Evolutionary conservation across 2,797 vertebrate species (phyloP).

Genomic region (Anabas testudineus): DNA sequence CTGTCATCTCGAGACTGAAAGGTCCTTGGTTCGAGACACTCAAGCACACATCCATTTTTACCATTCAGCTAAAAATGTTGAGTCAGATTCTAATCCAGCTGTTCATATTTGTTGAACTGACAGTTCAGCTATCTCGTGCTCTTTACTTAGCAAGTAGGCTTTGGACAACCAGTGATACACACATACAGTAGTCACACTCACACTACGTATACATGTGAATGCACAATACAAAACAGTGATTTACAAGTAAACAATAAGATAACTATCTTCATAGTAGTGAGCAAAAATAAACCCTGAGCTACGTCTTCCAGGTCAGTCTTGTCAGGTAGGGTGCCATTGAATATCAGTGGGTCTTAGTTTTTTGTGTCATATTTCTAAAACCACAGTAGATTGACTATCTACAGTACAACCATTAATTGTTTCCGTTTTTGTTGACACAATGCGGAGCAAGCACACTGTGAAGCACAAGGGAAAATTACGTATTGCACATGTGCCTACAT

Average conservation of each 20-base stretch:
- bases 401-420: too few relatives aligned
- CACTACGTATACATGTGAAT: too few relatives aligned
- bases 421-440: too few relatives aligned
- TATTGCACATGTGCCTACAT: not conserved
- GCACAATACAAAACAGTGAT: too few relatives aligned
- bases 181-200: not conserved
- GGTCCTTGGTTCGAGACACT: slow-evolving; percentile 27
- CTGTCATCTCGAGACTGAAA: slow-evolving; percentile 44
- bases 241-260: not conserved
- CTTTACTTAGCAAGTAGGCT: not conserved
- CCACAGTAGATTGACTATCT: too few relatives aligned
- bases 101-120: not conserved
- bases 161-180: not conserved
- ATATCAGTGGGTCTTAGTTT: not conserved
- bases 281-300: not conserved
- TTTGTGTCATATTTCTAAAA: not conserved
- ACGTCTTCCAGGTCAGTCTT: not conserved
- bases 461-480: not conserved
- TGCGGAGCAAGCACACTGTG: not conserved
- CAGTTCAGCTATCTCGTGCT: not conserved
- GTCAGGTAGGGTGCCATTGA: too few relatives aligned
- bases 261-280: not conserved
- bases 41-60: not conserved
- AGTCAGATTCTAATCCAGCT: slow-evolving; percentile 1
- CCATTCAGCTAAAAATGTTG: slow-evolving; percentile 19